Base-by-base conservation (phyloP, 2,797 vertebrate genomes). In the Gallirallus australis region DNA sequence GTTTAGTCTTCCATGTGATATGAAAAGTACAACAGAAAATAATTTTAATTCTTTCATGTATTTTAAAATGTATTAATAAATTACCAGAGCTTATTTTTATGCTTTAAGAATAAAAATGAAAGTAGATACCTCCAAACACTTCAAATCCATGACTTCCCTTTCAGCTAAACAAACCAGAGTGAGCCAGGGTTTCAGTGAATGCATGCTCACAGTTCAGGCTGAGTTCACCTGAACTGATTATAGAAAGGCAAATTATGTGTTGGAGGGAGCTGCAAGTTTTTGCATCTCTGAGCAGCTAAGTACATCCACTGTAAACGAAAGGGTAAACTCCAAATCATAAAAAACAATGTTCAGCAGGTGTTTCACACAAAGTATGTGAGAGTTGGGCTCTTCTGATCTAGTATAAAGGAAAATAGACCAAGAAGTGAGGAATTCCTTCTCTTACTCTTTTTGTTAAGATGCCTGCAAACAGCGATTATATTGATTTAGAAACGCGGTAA, bases 271-370 rank as follows among this genome's bases (percentile, higher is more conserved):
- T 88, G 54, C 54, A 72, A 83, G 63, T 93, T 89, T 82, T 92
- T 90, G 77, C 50, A 47, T 61, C 63, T 86, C 59, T 50, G 50
- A 73, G 61, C 1, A 1, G 17, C 77, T 89, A 75, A 69, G 50
- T 37, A 61, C n/a, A 80, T 80, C 47, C 48, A 60, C 65, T 81
- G 37, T 61, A 85, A 91, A 64, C 2, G 4, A 31, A 82, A 85
- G 35, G 10, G 35, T 92, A 70, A 93, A 78, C 72, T 91, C 18
- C 48, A 87, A 63, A 70, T 77, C 69, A 33, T 11, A 71, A 60
- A 90, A 81, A 88, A 88, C 68, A 63, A 33, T 71, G 81, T 71
- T 86, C 69, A 88, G 53, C 87, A 96, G 82, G 82, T 94, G 76
- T 83, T 95, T 91, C 31, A 69, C 53, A 66, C 45, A 6, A 69